Base-by-base conservation (phyloP, 1,140 invertebrate species). In the Papilio glaucus region DNA sequence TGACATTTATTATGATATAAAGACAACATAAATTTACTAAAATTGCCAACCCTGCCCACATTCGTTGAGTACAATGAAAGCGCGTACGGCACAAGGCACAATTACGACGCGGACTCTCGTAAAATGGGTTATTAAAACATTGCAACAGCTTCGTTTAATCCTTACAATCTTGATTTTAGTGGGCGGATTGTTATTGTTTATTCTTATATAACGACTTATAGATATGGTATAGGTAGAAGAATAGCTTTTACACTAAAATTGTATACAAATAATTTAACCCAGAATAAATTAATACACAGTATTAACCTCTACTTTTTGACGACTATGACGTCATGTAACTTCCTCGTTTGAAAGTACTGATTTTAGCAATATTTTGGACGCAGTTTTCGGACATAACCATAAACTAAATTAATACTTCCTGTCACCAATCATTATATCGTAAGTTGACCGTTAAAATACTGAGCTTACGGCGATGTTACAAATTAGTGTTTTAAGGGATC, bases 41-140 rank as follows among this genome's bases (percentile, higher is more conserved):
- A 39, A 18, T 39, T 65, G 62, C 37, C 33, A 65, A 65, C 62
- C 62, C 62, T 65, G 37, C 37, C 13, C 15, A 18, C n/a, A n/a
- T 18, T 18, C 18, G 5, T 37, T n/a, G 37, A 18, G 62, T 65
- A 41, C 37, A 38, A 65, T 15, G 21, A 21, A 10, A 1, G 12
- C 29, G 29, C 62, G 62, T 65, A 37, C 62, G 37, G 37, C 62
- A 33, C 29, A 65, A 38, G 63, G 75, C 71, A 72, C 75, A 63
- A 77, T 77, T 77, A 73, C 75, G 75, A 69, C 26, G 69, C 37
- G 42, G 76, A 61, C 68, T 65, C 77, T 76, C 75, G 71, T 78
- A 77, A 84, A 83, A 82, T 82, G 76, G 79, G 75, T 81, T 85
- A 88, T 77, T 82, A 78, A 83, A 82, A 85, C 77, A 80, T 84